Evolutionary conservation across 2,113 vertebrate genomes (phyloP).

Genomic region (Campylorhamphus procurvoides): DNA sequence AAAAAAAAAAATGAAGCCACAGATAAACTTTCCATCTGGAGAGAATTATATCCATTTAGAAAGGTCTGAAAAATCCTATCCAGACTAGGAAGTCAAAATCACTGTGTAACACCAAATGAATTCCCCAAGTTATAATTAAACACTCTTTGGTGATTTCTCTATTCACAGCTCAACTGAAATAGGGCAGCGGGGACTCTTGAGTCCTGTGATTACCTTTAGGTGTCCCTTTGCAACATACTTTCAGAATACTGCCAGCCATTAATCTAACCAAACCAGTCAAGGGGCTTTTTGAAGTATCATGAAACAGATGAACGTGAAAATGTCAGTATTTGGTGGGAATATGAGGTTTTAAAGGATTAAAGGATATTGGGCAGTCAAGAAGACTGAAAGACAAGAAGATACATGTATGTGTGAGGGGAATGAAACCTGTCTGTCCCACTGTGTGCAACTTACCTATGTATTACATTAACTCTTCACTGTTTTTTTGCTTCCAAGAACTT

Average conservation of each 20-base stretch:
- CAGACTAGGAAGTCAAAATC: neutral
- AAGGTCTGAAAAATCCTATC: neutral
- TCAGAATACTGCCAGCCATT: neutral
- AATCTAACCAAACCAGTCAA: slow-evolving; percentile 18
- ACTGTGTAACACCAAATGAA: neutral
- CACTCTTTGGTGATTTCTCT: neutral
- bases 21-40: neutral
- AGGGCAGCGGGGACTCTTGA: neutral
- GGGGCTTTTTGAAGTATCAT: slow-evolving; percentile 6
- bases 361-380: neutral
- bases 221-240: neutral
- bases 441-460: neutral
- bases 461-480: neutral
- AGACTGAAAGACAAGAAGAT: neutral
- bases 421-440: neutral
- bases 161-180: slow-evolving; percentile 7
- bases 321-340: neutral
- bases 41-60: neutral
- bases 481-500: neutral
- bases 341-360: neutral
- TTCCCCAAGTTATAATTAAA: neutral
- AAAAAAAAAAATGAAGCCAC: neutral
- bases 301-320: slow-evolving; percentile 14
- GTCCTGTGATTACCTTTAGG: neutral
- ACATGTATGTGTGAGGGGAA: neutral